Base-by-base conservation (phyloP, 2,797 vertebrate species). In the Onychomys leucogaster region DNA sequence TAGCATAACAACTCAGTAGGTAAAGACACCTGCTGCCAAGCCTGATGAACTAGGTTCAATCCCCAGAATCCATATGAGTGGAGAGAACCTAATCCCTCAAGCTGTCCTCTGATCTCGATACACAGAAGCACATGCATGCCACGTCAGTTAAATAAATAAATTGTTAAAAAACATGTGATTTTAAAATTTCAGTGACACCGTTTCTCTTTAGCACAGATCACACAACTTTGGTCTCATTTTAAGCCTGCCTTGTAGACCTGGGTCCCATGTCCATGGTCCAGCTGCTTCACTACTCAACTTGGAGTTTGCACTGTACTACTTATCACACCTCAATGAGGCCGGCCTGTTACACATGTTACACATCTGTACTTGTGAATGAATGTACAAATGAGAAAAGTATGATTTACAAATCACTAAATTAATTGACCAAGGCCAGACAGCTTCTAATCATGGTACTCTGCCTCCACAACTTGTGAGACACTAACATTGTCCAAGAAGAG, bases 401-500 rank as follows among this genome's bases (percentile, higher is more conserved):
- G 19, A 83, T 13, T 71, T 85, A 75, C 49, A 91, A 52, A 75
- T 73, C 41, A n/a, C 41, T 41, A 81, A 71, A 69, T 83, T 80
- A 32, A 87, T 34, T 34, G 91, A 59, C 32, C 63, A 32, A 69
- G 81, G 34, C 81, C 69, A 91, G 32, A n/a, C 57, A 80, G 61
- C 21, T 85, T 95, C 67, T 71, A 55, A 55, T 76, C 25, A 59
- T 5, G 25, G 16, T 63, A 67, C 89, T 89, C 69, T 93, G 21
- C 67, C 59, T 88, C 34, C 23, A 81, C 37, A 82, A 25, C 32
- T 67, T 63, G 34, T 49, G n/a, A 89, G 78, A 14, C n/a, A 55
- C 55, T 27, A 14, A 61, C 9, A 34, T 69, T 95, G 95, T 86
- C 94, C 57, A 90, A 89, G 90, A 95, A 96, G 23, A 5, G 23